Conservation (phyloP, 2,113 vertebrate genomes). For the Coptodon rendalli region DNA sequence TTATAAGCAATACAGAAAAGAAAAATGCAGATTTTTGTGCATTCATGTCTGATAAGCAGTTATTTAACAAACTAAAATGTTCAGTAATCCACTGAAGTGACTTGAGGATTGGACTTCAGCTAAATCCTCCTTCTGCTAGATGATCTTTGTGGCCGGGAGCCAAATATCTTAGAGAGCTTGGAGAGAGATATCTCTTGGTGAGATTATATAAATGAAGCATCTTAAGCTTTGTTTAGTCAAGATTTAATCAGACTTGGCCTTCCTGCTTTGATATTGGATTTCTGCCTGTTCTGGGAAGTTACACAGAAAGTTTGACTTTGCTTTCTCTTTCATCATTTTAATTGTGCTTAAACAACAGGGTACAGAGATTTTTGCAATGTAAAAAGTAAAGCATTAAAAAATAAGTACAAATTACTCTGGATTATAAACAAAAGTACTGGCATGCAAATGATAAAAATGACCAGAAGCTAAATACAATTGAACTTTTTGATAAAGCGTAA, state of each 20-base stretch:
- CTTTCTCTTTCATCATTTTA: not conserved
- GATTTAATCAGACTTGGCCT: not conserved
- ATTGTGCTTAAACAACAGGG: fast-evolving
- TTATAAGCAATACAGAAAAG: not conserved
- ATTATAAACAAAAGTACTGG: not conserved
- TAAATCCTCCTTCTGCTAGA: not conserved
- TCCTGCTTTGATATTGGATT: not conserved
- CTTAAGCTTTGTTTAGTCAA: not conserved
- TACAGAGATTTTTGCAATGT: not conserved
- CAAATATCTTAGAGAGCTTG: not conserved
- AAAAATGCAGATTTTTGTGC: not conserved
- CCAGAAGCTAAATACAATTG: not conserved
- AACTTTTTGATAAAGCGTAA: not conserved
- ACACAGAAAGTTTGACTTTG: not conserved
- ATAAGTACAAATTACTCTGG: not conserved
- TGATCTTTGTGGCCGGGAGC: not conserved
- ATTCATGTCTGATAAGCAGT: not conserved
- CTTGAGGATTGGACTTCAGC: not conserved
- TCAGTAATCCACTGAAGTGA: not conserved
- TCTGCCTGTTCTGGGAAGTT: not conserved
- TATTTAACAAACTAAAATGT: not conserved
- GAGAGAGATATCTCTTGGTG: not conserved
- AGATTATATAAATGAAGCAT: not conserved
- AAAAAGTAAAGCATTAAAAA: not conserved
- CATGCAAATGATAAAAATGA: not conserved